Conservation (phyloP, 2,888 invertebrate genomes). For the Neoitamus cyanurus region DNA sequence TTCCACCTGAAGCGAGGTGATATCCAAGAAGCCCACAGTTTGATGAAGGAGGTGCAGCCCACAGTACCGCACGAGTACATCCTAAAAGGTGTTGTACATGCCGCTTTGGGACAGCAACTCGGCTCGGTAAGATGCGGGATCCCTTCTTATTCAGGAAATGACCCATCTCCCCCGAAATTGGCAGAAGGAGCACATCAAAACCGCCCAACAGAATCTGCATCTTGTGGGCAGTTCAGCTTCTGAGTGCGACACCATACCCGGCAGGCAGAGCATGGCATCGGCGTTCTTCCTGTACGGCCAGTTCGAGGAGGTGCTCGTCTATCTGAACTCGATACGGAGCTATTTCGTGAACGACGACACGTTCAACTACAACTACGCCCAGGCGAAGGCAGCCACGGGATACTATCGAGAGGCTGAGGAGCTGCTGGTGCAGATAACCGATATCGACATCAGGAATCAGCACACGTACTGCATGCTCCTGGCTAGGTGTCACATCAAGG, state of each 20-base stretch:
- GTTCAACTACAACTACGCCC: slow-evolving; percentile 89
- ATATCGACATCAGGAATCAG: slow-evolving; percentile 80
- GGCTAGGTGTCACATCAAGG: slow-evolving; percentile 89
- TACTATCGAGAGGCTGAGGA: slow-evolving; percentile 97
- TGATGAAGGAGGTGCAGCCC: slow-evolving; percentile 92
- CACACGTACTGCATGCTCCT: slow-evolving; percentile 86
- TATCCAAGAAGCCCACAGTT: slow-evolving; percentile 85
- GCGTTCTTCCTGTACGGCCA: slow-evolving; percentile 94
- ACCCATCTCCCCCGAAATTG: background rate
- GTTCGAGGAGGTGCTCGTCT: slow-evolving; percentile 96
- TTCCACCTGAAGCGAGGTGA: slow-evolving; percentile 92
- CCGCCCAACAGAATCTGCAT: slow-evolving; percentile 96
- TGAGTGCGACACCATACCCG: slow-evolving; percentile 97
- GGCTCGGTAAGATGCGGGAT: slow-evolving; percentile 78
- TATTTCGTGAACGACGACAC: slow-evolving; percentile 91
- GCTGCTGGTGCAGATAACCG: slow-evolving; percentile 84
- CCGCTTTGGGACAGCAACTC: slow-evolving; percentile 90
- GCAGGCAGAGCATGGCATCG: slow-evolving; percentile 98
- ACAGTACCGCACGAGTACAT: slow-evolving; percentile 96
- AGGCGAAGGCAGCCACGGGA: slow-evolving; percentile 92
- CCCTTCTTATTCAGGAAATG: background rate
- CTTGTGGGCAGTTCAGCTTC: slow-evolving; percentile 95
- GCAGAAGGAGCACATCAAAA: slow-evolving; percentile 92
- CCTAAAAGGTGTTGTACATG: slow-evolving; percentile 95
- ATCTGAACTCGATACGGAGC: slow-evolving; percentile 96